Percentiles rank a stretch among this genome's conserved stretches.
Conservation (phyloP, 2,113 vertebrate genomes). For the Hippocampus guttulatus region DNA sequence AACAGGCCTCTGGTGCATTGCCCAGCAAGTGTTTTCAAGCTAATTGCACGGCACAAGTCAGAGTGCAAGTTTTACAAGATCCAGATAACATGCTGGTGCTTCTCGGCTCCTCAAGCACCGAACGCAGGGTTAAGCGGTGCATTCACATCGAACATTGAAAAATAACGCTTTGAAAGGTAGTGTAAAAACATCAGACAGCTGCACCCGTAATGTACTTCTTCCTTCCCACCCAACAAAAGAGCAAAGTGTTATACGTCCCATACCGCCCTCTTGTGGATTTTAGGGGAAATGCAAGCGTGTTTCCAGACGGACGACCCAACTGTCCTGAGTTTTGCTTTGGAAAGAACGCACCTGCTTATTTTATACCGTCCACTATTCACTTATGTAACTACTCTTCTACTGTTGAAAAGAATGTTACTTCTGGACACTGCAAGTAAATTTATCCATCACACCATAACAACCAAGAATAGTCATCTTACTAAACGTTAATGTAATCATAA, state of each 20-base stretch:
- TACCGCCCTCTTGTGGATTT: slow-evolving; percentile 48
- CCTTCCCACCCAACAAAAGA: not conserved
- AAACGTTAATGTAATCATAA: too few relatives aligned
- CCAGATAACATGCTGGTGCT: not conserved
- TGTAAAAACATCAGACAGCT: not conserved
- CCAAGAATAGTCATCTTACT: too few relatives aligned
- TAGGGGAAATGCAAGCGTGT: slow-evolving; percentile 17
- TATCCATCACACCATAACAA: too few relatives aligned
- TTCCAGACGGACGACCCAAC: not conserved
- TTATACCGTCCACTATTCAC: too few relatives aligned
- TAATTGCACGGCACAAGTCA: not conserved
- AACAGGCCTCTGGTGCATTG: not conserved
- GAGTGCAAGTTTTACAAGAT: too few relatives aligned
- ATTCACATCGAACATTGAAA: too few relatives aligned
- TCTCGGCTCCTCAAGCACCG: too few relatives aligned
- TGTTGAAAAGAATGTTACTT: not conserved
- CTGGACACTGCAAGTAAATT: not conserved
- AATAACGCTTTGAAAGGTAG: not conserved
- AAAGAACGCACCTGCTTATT: too few relatives aligned
- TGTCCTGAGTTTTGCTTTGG: too few relatives aligned
- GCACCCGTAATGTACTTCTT: not conserved
- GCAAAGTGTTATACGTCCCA: slow-evolving; percentile 20
- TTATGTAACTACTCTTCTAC: too few relatives aligned
- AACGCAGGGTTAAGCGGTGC: too few relatives aligned
- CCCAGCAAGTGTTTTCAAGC: slow-evolving; percentile 14